A percentile compares a stretch with the other conserved stretches of the same genome.
phyloP scores from a whole-genome alignment of 2,888 invertebrate genomes.

The Patella depressa region DNA sequence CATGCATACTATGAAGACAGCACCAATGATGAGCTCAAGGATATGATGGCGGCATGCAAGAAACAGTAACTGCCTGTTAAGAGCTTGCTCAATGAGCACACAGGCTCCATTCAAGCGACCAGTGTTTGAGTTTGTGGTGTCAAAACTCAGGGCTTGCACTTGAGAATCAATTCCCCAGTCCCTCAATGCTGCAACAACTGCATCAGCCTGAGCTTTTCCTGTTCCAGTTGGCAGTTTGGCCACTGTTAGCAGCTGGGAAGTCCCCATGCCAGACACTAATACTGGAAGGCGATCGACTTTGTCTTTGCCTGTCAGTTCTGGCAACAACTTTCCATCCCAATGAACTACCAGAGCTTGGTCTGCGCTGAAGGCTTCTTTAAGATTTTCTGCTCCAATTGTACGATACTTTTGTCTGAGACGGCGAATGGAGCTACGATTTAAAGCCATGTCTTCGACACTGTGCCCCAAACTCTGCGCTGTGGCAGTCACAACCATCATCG shows the following conservation, averaged over 20 bases:
- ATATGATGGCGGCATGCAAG: slow-evolving; percentile 9
- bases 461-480: slow-evolving; percentile 5
- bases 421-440: slow-evolving; percentile 5
- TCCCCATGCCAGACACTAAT: slow-evolving; percentile 11
- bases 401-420: slow-evolving; percentile 4
- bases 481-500: slow-evolving; percentile 11
- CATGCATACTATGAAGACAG: too few relatives aligned
- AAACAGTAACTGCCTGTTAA: background rate
- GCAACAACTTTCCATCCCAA: slow-evolving; percentile 8
- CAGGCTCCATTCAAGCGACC: slow-evolving; percentile 6
- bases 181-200: background rate
- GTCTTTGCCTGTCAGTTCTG: slow-evolving; percentile 7
- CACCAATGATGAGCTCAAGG: slow-evolving; percentile 1
- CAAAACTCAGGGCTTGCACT: background rate
- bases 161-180: background rate
- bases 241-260: background rate
- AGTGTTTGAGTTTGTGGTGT: slow-evolving; percentile 1
- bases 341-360: slow-evolving; percentile 13
- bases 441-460: background rate
- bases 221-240: background rate
- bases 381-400: slow-evolving; percentile 1
- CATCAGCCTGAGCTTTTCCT: background rate
- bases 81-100: slow-evolving; percentile 1
- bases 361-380: slow-evolving; percentile 1
- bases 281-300: slow-evolving; percentile 1